phyloP scores from a whole-genome alignment of 2,888 invertebrate species.

The Drosophila stalkeri region DNA sequence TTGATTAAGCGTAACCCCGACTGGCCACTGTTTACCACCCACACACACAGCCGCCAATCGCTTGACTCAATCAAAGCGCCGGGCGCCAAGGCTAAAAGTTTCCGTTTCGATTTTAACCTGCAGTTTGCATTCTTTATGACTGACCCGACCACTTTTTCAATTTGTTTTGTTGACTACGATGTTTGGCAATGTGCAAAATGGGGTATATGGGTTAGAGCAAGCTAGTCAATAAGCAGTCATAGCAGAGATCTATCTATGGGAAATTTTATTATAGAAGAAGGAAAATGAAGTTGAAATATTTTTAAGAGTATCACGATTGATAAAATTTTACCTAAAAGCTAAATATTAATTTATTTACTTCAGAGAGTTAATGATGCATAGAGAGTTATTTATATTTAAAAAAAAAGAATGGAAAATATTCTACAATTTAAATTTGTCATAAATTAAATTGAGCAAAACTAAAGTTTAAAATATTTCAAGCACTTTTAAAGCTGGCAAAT shows the following conservation, averaged over 20 bases:
- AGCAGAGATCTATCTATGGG: not conserved
- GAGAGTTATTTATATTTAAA: too few relatives aligned
- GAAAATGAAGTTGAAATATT: too few relatives aligned
- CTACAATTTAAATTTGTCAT: too few relatives aligned
- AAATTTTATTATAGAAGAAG: too few relatives aligned
- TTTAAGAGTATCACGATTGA: too few relatives aligned
- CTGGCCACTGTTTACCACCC: conserved; percentile 31
- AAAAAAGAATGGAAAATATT: too few relatives aligned
- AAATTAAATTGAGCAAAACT: too few relatives aligned
- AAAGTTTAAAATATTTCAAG: too few relatives aligned
- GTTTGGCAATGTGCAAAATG: not conserved
- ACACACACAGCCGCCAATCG: conserved; percentile 1
- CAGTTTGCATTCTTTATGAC: conserved; percentile 64
- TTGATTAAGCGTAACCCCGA: conserved; percentile 73
- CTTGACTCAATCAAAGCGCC: conserved; percentile 52
- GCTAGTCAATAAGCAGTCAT: not conserved
- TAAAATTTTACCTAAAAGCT: too few relatives aligned
- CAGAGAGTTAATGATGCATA: too few relatives aligned
- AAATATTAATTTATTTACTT: too few relatives aligned
- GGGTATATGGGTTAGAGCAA: not conserved
- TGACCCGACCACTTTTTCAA: conserved; percentile 21
- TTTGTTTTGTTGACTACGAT: not conserved
- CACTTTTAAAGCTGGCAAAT: too few relatives aligned
- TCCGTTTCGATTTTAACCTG: conserved; percentile 49
- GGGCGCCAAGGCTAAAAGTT: conserved; percentile 49